A percentile compares a stretch with the other conserved stretches of the same genome.
These are phyloP conservation scores for Furnarius figulus DNA, from an alignment of 2,113 vertebrate species.

Conservation along the genomic window DNA sequence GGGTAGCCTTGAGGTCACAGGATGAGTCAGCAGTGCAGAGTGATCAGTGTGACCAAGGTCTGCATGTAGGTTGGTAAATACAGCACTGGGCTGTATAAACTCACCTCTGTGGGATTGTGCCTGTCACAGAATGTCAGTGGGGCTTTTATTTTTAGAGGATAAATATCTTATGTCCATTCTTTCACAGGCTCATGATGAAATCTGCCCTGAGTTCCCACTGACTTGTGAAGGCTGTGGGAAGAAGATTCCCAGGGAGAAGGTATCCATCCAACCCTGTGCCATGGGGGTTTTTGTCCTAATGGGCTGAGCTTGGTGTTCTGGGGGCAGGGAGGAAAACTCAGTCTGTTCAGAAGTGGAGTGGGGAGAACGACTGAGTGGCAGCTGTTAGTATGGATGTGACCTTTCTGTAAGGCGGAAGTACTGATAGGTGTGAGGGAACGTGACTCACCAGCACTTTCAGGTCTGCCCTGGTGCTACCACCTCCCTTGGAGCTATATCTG, in stretches of 20 bases:
- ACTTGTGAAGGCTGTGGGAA: conserved; percentile 89
- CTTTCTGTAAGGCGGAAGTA: background rate
- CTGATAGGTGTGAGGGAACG: fast-evolving
- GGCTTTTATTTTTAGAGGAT: background rate
- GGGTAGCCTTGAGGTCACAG: background rate
- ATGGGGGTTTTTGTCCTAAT: fast-evolving
- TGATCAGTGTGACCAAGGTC: background rate
- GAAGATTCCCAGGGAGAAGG: conserved; percentile 88
- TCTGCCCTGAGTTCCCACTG: conserved; percentile 87
- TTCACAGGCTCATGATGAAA: conserved; percentile 84
- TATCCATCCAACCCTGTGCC: background rate
- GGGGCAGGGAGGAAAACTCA: background rate
- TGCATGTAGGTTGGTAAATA: background rate
- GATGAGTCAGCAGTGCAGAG: background rate
- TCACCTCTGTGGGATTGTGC: fast-evolving
- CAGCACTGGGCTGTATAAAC: fast-evolving
- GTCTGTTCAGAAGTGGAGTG: background rate
- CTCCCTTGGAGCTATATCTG: background rate
- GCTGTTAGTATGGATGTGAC: background rate
- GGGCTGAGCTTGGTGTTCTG: background rate
- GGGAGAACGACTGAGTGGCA: background rate
- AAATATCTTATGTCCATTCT: background rate
- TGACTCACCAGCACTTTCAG: fast-evolving
- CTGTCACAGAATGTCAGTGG: fast-evolving
- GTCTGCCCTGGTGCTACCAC: fast-evolving